phyloP scores from a whole-genome alignment of 92 coral and sea anemone genomes.

The Palythoa caribaeorum region DNA sequence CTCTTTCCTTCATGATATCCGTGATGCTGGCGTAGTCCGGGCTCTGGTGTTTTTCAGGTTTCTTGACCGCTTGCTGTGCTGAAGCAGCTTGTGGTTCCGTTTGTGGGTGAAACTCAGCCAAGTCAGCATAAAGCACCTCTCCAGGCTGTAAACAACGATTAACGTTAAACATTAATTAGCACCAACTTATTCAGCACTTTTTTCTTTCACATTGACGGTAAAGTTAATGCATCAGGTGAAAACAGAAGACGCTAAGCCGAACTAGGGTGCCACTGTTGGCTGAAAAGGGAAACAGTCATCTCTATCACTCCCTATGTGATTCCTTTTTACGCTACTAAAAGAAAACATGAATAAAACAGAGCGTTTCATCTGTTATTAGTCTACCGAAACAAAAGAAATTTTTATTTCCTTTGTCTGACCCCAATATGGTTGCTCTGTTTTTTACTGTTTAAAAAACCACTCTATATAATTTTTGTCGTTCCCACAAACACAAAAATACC shows the following conservation, averaged over 20 bases:
- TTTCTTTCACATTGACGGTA: too few species aligned
- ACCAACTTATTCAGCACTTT: too few species aligned
- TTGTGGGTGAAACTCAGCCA: neutral
- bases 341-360: too few species aligned
- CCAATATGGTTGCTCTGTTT: neutral
- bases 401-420: too few species aligned
- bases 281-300: too few species aligned
- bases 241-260: too few species aligned
- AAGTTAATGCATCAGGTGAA: too few species aligned
- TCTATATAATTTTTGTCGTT: neutral
- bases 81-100: neutral
- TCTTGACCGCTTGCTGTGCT: neutral
- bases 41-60: neutral
- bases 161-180: neutral
- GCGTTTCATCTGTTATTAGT: too few species aligned
- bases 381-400: too few species aligned
- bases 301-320: too few species aligned
- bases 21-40: conserved; percentile 37
- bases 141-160: neutral
- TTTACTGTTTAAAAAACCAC: neutral
- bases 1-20: conserved; percentile 12
- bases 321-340: too few species aligned
- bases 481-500: neutral
- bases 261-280: too few species aligned
- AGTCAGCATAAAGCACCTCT: conserved; percentile 3